Conservation (phyloP, 1,140 invertebrate species). For the Macrobrachium nipponense region DNA sequence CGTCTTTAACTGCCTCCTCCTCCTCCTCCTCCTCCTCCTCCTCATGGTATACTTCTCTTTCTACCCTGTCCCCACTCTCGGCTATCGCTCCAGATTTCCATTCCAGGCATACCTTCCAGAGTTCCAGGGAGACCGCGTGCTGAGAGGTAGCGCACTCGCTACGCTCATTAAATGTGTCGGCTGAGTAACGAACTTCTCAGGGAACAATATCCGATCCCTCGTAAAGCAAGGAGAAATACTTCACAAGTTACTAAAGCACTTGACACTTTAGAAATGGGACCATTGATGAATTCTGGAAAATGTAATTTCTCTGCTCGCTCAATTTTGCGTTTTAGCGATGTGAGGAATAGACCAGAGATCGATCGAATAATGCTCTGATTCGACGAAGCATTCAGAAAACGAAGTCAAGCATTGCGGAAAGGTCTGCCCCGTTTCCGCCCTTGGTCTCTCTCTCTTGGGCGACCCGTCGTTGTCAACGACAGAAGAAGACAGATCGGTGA, state of each 20-base stretch:
- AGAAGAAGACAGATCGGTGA: constrained; percentile 49
- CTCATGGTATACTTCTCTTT: too few species aligned
- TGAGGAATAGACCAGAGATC: too few species aligned
- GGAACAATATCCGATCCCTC: neutral
- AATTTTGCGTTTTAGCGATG: too few species aligned
- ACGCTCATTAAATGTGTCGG: constrained; percentile 34
- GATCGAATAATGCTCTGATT: too few species aligned
- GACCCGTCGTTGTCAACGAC: constrained; percentile 25
- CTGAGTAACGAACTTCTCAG: neutral
- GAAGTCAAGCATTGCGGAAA: too few species aligned
- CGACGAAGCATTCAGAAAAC: too few species aligned
- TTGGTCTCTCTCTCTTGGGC: neutral
- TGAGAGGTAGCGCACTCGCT: constrained; percentile 40
- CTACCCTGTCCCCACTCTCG: neutral
- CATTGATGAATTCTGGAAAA: too few species aligned
- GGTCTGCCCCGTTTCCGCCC: neutral
- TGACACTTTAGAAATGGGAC: too few species aligned
- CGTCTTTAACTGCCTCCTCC: too few species aligned
- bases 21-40: neutral
- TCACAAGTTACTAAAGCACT: too few species aligned
- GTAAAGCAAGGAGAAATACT: neutral
- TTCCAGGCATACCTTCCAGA: constrained; percentile 39
- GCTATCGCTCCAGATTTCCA: constrained; percentile 3
- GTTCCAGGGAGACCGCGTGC: constrained; percentile 44
- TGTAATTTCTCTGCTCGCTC: too few species aligned